phyloP scores from a whole-genome alignment of 2,888 invertebrate species.

The Linnaemya vulpina region DNA sequence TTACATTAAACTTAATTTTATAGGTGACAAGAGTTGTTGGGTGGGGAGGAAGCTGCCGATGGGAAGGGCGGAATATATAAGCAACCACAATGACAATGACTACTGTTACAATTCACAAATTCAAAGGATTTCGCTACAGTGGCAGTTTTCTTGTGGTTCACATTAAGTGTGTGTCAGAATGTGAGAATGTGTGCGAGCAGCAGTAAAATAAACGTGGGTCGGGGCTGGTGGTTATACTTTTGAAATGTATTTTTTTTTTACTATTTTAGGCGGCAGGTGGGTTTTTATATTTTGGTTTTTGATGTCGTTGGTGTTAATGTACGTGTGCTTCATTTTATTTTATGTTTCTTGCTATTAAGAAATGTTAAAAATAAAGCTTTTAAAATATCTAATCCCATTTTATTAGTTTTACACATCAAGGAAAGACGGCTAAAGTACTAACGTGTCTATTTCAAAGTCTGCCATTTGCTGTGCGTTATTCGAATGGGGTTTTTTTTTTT shows the following conservation, averaged over 20 bases:
- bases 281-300: constrained; percentile 10
- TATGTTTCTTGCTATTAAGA: neutral
- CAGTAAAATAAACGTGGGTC: neutral
- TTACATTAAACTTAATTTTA: constrained; percentile 39
- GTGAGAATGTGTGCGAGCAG: neutral
- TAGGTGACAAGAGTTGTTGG: constrained; percentile 11
- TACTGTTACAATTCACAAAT: constrained; percentile 72
- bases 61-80: neutral
- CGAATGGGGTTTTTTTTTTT: neutral
- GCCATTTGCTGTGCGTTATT: neutral
- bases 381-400: neutral
- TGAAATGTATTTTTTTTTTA: neutral
- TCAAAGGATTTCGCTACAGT: constrained; percentile 37
- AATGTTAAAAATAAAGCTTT: neutral
- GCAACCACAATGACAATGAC: constrained; percentile 57
- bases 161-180: neutral
- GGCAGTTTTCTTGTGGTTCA: constrained; percentile 21
- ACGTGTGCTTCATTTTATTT: neutral
- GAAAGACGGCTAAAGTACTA: neutral
- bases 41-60: neutral
- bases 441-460: neutral
- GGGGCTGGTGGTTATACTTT: neutral
- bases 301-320: constrained; percentile 15
- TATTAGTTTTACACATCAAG: neutral
- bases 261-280: neutral